A percentile compares a stretch with the other conserved stretches of the same genome.
Conservation (phyloP, 2,113 vertebrate species). For the Ibidorhyncha struthersii region DNA sequence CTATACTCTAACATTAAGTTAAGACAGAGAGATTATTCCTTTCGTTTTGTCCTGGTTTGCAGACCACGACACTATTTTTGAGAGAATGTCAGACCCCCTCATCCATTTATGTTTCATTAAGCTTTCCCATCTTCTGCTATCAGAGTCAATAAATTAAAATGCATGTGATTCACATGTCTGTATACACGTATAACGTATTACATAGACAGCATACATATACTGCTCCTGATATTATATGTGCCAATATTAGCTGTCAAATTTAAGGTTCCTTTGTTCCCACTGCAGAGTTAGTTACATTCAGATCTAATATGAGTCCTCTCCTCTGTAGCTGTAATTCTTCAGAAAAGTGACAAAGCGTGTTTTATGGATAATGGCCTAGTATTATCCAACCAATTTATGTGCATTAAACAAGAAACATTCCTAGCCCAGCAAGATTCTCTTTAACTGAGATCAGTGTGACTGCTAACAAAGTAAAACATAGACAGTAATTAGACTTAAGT, state of each 20-base stretch:
- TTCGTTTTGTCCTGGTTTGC: background rate
- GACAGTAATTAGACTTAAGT: background rate
- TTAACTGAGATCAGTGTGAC: background rate
- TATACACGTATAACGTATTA: background rate
- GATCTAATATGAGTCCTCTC: slow-evolving; percentile 5
- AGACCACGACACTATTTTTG: background rate
- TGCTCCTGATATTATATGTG: slow-evolving; percentile 53
- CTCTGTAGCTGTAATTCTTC: slow-evolving; percentile 19
- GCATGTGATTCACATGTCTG: slow-evolving; percentile 44
- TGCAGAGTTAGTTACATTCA: slow-evolving; percentile 68
- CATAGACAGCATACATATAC: background rate
- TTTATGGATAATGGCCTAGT: background rate
- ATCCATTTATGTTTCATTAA: slow-evolving; percentile 47
- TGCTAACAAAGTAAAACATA: background rate
- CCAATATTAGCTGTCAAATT: slow-evolving; percentile 48
- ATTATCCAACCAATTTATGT: background rate
- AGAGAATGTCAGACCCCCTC: slow-evolving; percentile 19
- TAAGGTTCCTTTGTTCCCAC: slow-evolving; percentile 34
- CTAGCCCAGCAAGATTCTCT: background rate
- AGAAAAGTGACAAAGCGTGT: background rate
- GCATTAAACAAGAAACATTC: background rate
- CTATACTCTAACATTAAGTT: background rate
- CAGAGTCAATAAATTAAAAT: slow-evolving; percentile 66
- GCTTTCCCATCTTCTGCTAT: background rate
- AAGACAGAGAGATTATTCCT: background rate